Evolutionary conservation across 2,113 vertebrate genomes (phyloP), one percentile per base, ranked within the genome.

Genomic region (Dipodomys ordii): DNA sequence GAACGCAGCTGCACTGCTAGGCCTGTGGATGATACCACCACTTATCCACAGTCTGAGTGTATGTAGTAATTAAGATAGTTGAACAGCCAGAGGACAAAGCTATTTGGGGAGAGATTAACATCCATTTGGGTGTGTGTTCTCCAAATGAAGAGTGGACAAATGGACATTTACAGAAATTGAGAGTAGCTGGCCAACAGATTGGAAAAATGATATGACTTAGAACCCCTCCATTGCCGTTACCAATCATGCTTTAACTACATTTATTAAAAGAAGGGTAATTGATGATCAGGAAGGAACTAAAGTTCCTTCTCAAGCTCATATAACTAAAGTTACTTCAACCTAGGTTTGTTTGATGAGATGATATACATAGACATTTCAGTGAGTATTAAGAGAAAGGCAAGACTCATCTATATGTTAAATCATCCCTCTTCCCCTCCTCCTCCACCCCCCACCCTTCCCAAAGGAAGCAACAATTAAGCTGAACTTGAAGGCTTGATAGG

Each of bases 31-130:
- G 62, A 98, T 96, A 1, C 99, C 99, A 0, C 99, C 99, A 0
- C 98, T 99, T 20, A 97, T 99, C 83, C 98, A 99, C 90, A 98
- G 97, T 83, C 98, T 99, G 71, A 98, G 98, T 46, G 99, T 99
- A 98, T 2, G 99, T 99, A 92, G 25, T 39, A 23, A 44, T n/a
- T 90, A 39, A 76, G n/a, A 68, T 23, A 23, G 7, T 23, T 77
- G 68, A 67, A 44, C 23, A 62, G 2, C 57, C 83, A 77, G 76
- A 96, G 49, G 88, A 22, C 13, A 1, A 64, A 27, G 12, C 49
- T 90, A 53, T 49, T 87, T 62, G 8, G 7, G 19, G 46, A 27
- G 39, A 90, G 10, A 39, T 35, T 64, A 69, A 19, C 20, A 25
- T 78, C 49, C 16, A 72, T 65, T 53, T 94, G 27, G 7, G 19